Conservation (phyloP, 2,113 vertebrate genomes). For the Emydocephalus ijimae region DNA sequence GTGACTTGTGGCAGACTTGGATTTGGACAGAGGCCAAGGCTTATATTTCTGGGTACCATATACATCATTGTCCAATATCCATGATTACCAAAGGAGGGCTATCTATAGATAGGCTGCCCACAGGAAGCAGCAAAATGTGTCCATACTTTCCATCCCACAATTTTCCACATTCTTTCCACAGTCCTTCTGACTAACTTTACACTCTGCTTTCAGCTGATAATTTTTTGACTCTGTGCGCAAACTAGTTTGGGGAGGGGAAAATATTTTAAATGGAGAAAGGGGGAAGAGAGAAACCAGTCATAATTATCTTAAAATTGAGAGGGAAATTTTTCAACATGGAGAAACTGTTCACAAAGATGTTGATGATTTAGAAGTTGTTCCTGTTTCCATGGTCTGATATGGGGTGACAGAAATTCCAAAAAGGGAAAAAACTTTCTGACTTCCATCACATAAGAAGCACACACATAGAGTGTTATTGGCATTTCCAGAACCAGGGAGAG, state of each 20-base stretch:
- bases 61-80: background rate
- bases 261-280: background rate
- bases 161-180: background rate
- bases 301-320: background rate
- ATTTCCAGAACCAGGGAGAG: background rate
- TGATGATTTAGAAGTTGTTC: background rate
- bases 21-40: background rate
- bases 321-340: background rate
- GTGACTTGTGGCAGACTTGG: background rate
- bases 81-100: background rate
- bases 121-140: background rate
- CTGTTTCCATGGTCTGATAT: background rate
- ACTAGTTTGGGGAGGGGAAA: background rate
- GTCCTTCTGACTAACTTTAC: background rate
- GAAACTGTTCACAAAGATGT: background rate
- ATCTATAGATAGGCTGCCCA: background rate
- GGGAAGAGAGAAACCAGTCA: background rate
- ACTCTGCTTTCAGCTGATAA: background rate
- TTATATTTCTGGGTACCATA: background rate
- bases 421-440: background rate
- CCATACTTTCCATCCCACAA: background rate
- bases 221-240: background rate
- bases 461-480: background rate
- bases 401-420: background rate
- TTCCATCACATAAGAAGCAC: background rate